Evolutionary conservation across 2,797 vertebrate species (phyloP).

Genomic region (Hypotaenidia philippensis): DNA sequence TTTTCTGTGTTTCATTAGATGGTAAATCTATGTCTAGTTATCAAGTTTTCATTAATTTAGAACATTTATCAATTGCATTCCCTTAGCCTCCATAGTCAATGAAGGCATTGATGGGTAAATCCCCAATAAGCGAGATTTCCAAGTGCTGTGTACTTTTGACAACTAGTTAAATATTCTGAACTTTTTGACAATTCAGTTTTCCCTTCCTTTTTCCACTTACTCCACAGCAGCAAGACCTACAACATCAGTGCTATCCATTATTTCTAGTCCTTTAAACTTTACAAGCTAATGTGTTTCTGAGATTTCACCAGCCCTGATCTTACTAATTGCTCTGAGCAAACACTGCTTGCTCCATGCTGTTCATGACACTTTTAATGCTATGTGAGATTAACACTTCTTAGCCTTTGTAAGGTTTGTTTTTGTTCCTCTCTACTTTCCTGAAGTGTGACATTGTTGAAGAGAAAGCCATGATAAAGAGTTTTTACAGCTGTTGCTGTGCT

Average conservation of each 20-base stretch:
- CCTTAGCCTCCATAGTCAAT: neutral
- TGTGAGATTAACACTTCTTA: constrained; percentile 24
- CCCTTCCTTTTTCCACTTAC: neutral
- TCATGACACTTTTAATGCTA: neutral
- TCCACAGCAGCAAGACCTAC: neutral
- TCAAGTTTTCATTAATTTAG: neutral
- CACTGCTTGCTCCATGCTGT: neutral
- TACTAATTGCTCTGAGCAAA: constrained; percentile 14
- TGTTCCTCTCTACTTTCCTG: neutral
- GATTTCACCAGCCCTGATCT: neutral
- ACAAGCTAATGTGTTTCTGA: neutral
- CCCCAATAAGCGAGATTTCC: neutral
- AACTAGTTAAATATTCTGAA: neutral
- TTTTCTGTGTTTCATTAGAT: neutral
- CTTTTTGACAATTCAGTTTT: neutral
- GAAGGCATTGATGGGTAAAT: neutral
- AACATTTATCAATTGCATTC: neutral
- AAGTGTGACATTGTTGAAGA: neutral
- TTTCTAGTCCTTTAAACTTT: neutral
- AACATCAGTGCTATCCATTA: neutral
- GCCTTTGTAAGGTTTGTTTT: constrained; percentile 8
- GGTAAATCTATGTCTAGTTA: neutral
- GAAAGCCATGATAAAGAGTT: neutral
- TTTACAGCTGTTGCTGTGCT: neutral
- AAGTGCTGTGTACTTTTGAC: neutral